Evolutionary conservation across 2,113 vertebrate genomes (phyloP), one percentile per base, ranked within the genome.

Genomic region (Connochaetes taurinus): DNA sequence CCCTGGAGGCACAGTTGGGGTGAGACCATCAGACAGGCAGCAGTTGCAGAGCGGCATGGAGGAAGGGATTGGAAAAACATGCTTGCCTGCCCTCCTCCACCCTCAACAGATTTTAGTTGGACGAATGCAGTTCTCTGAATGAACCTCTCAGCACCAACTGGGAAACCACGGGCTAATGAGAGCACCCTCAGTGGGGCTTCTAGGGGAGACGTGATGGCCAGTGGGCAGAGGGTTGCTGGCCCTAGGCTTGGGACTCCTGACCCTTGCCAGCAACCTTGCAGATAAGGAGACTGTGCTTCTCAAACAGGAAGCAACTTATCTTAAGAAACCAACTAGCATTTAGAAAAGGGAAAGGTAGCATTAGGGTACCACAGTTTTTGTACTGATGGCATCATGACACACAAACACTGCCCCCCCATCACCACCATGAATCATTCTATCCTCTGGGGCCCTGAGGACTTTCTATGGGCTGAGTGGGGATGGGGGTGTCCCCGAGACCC

Each of bases 251-350:
- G 64, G 93, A n/a, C 55, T 91, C 53, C 55, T 50, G 50, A 36
- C 19, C 25, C 10, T 45, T 60, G 45, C n/a, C 47, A 36, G 84
- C 57, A 43, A 55, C 62, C 57, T 60, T 60, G 58, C 33, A 33
- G n/a, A 23, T 36, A 64, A 90, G 50, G 57, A 80, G n/a, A 50
- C 9, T 40, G 60, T 53, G 15, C 58, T 58, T 76, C 67, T 53
- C 25, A 90, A 94, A 83, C 58, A 17, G 58, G 80, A 62, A 88
- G 60, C 8, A 8, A 27, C 31, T 6, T 33, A 9, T 3, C 23
- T 45, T 45, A 80, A 87, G 95, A 13, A 76, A 95, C 45, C 7
- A 55, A 29, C n/a, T 33, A 19, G 19, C 40, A 27, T 89, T 97
- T 80, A 50, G 36, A 53, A 53, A 89, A 53, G 82, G 29, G 43